Percentiles rank a stretch among this genome's conserved stretches.
Conservation (phyloP, 2,888 invertebrate species). For the Deilephila porcellus region DNA sequence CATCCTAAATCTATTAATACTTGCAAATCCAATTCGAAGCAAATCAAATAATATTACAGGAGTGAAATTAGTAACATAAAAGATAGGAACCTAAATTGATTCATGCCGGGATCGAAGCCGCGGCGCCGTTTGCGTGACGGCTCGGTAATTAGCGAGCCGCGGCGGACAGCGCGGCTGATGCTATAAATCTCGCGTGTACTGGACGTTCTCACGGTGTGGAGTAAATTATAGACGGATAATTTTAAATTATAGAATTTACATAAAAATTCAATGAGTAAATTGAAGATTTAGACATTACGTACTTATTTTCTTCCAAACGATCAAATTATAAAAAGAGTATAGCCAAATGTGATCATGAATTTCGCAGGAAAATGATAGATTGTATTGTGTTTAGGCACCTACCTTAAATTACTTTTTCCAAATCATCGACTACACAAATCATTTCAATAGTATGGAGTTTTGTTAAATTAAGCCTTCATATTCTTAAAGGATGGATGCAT, state of each 20-base stretch:
- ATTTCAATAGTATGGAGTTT: no score
- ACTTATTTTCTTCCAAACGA: no score
- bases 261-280: not conserved
- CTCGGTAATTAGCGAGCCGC: not conserved
- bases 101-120: not conserved
- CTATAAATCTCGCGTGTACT: conserved; percentile 8
- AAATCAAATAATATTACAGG: not conserved
- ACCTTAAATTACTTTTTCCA: no score
- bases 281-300: no score
- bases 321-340: no score
- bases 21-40: not conserved
- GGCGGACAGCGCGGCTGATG: not conserved
- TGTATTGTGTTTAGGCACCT: no score
- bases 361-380: no score
- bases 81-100: not conserved
- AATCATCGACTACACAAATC: no score
- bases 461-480: no score
- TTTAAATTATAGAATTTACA: not conserved
- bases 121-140: not conserved
- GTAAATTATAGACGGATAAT: not conserved
- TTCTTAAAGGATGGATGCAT: no score
- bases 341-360: no score
- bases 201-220: not conserved
- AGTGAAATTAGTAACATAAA: not conserved
- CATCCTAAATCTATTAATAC: no score